Conservation (phyloP, 2,113 vertebrate species). For the Melanostigma gelatinosum region DNA sequence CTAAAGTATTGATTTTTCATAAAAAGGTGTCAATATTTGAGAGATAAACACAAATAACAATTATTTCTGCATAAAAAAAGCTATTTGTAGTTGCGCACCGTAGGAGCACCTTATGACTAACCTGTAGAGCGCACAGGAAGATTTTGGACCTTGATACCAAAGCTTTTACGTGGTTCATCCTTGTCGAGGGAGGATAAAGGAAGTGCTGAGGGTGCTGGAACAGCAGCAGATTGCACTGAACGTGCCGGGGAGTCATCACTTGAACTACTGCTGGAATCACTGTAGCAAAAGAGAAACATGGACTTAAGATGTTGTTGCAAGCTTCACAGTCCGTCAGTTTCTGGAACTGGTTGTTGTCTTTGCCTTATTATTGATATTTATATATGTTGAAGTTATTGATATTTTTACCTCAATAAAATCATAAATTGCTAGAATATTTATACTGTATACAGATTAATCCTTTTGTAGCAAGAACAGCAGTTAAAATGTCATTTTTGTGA, state of each 20-base stretch:
- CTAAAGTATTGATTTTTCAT: neutral
- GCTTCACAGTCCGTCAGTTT: neutral
- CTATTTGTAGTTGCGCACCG: neutral
- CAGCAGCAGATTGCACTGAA: slow-evolving; percentile 95
- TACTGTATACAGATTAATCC: neutral
- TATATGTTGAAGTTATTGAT: neutral
- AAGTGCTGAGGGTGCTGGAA: slow-evolving; percentile 93
- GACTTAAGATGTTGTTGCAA: slow-evolving; percentile 13
- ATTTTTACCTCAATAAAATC: neutral
- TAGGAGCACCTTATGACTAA: slow-evolving; percentile 54
- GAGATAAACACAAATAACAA: neutral
- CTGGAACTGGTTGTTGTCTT: neutral
- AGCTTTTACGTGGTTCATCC: slow-evolving; percentile 98
- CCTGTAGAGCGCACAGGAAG: slow-evolving; percentile 99
- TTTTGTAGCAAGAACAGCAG: neutral
- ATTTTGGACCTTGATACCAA: slow-evolving; percentile 99
- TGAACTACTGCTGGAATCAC: slow-evolving; percentile 97
- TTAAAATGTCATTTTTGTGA: neutral
- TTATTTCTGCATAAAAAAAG: slow-evolving; percentile 4
- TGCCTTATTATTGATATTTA: neutral
- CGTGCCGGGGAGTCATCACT: slow-evolving; percentile 96
- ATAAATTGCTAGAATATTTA: neutral
- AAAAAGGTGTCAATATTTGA: slow-evolving; percentile 8
- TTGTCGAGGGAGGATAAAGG: slow-evolving; percentile 93
- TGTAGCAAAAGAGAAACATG: slow-evolving; percentile 75